Evolutionary conservation across 1,140 invertebrate genomes (phyloP).

Genomic region (Pseudomyrmex cubaensis): DNA sequence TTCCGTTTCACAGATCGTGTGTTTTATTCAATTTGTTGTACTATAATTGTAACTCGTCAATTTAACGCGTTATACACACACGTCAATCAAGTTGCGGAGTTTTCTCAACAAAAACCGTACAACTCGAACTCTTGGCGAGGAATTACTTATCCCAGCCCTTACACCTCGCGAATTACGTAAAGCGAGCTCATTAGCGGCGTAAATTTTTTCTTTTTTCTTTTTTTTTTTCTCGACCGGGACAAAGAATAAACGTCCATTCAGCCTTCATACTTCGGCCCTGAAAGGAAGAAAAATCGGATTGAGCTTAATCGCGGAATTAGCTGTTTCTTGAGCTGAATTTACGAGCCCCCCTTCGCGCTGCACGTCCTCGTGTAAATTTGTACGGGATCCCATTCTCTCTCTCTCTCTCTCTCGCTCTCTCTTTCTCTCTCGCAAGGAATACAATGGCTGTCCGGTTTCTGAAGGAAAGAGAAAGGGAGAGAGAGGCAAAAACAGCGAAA

Average conservation of each 20-base stretch:
- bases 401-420: too few relatives aligned
- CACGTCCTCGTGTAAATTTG: slow-evolving; percentile 30
- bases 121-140: neutral
- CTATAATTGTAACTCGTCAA: too few relatives aligned
- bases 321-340: slow-evolving; percentile 43
- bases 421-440: neutral
- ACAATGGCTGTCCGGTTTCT: slow-evolving; percentile 12
- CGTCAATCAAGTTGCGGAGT: too few relatives aligned
- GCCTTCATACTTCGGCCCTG: neutral
- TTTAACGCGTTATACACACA: too few relatives aligned
- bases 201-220: slow-evolving; percentile 25
- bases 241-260: slow-evolving; percentile 31
- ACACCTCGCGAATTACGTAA: slow-evolving; percentile 19
- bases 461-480: neutral
- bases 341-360: neutral
- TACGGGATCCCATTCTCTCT: slow-evolving; percentile 12
- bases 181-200: slow-evolving; percentile 25
- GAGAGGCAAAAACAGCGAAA: neutral
- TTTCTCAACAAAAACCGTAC: too few relatives aligned
- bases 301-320: slow-evolving; percentile 55
- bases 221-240: neutral
- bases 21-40: slow-evolving; percentile 7
- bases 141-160: slow-evolving; percentile 21
- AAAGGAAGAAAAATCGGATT: slow-evolving; percentile 50
- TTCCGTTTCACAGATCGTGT: neutral